Evolutionary conservation across 2,113 vertebrate genomes (phyloP).

Genomic region (Donacobius atricapilla): DNA sequence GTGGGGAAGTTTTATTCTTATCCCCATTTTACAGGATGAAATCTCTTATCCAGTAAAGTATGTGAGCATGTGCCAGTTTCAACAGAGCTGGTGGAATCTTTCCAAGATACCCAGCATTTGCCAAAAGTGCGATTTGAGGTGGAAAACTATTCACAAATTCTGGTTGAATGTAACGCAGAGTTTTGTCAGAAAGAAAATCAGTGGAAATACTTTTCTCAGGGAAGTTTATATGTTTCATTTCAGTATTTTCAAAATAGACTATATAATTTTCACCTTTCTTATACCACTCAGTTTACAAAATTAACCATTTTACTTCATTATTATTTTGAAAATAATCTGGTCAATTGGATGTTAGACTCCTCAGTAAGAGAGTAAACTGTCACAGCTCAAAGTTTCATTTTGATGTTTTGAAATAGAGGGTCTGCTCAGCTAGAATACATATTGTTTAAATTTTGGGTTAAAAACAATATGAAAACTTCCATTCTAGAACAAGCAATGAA

Average conservation of each 20-base stretch:
- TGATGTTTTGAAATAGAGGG: neutral
- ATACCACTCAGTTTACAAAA: neutral
- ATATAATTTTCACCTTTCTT: neutral
- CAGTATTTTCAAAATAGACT: neutral
- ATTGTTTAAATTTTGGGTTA: neutral
- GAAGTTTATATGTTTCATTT: neutral
- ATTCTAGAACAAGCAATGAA: neutral
- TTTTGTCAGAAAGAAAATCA: conserved; percentile 25
- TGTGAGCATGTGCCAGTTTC: conserved; percentile 52
- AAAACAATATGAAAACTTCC: neutral
- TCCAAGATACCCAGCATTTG: conserved; percentile 37
- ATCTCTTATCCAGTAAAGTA: conserved; percentile 43
- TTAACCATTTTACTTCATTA: neutral
- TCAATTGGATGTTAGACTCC: neutral
- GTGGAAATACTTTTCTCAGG: neutral
- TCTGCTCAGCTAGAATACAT: neutral
- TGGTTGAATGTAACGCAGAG: conserved; percentile 17
- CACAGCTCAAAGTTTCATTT: neutral
- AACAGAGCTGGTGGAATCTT: conserved; percentile 47
- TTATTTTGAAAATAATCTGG: neutral
- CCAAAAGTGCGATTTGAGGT: conserved; percentile 52
- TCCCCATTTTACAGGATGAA: conserved; percentile 40
- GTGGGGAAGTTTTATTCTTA: conserved; percentile 34
- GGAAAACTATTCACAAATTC: conserved; percentile 46
- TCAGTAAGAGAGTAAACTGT: neutral